Evolutionary conservation across 2,797 vertebrate genomes (phyloP).

Genomic region (Clarias fuscus): DNA sequence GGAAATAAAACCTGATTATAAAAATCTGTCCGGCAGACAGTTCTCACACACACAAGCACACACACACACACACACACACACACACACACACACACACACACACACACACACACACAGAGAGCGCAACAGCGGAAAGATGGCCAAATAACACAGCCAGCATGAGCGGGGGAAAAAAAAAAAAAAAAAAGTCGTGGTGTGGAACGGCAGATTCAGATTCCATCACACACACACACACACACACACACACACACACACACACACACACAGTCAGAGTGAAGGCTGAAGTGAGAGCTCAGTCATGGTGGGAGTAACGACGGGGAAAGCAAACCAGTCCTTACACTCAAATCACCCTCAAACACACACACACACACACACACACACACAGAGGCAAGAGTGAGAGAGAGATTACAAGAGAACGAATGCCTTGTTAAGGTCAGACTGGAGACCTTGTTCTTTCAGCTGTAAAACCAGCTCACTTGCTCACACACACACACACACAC

Average conservation of each 20-base stretch:
- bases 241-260: slow-evolving; percentile 36
- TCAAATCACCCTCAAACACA: slow-evolving; percentile 14
- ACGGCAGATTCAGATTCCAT: slow-evolving; percentile 2
- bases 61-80: neutral
- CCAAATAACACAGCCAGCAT: slow-evolving; percentile 7
- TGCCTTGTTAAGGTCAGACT: slow-evolving; percentile 36
- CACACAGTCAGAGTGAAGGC: slow-evolving; percentile 39
- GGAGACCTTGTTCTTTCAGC: slow-evolving; percentile 30
- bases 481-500: slow-evolving; percentile 11
- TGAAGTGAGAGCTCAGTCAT: slow-evolving; percentile 3
- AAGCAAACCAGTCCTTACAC: slow-evolving; percentile 22
- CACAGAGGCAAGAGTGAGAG: neutral
- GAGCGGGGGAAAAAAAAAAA: neutral
- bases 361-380: slow-evolving; percentile 26
- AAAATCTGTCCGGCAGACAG: slow-evolving; percentile 39
- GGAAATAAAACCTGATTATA: slow-evolving; percentile 1
- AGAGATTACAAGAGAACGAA: slow-evolving; percentile 19
- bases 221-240: slow-evolving; percentile 44
- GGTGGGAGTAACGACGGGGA: neutral
- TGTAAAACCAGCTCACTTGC: neutral
- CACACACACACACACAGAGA: neutral
- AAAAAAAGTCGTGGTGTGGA: neutral
- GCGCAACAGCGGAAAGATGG: slow-evolving; percentile 24
- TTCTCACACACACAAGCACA: neutral
- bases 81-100: neutral